A percentile compares a stretch with the other conserved stretches of the same genome.
Conservation (phyloP, 2,888 invertebrate species). For the Andrena haemorrhoa region DNA sequence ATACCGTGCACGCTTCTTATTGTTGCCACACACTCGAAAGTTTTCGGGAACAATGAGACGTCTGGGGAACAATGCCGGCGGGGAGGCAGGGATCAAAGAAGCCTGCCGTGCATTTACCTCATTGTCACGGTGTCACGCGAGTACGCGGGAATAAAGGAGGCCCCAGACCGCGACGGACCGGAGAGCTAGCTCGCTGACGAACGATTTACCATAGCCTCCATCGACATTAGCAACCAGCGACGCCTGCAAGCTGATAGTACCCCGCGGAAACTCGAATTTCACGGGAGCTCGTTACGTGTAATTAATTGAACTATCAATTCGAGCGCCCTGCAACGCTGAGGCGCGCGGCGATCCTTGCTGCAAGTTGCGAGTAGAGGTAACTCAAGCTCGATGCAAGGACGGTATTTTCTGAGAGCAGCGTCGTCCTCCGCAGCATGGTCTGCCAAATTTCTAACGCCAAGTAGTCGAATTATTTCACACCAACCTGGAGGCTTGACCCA, state of each 20-base stretch:
- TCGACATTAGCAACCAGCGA: slow-evolving; percentile 5
- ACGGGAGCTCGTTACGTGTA: slow-evolving; percentile 4
- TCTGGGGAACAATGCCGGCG: slow-evolving; percentile 49
- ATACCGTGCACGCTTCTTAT: slow-evolving; percentile 56
- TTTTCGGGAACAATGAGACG: slow-evolving; percentile 59
- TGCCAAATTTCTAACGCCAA: too few species aligned
- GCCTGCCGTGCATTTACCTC: slow-evolving; percentile 53
- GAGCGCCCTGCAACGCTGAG: background rate
- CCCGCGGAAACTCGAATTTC: slow-evolving; percentile 9
- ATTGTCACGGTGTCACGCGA: slow-evolving; percentile 65
- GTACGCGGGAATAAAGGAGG: slow-evolving; percentile 50
- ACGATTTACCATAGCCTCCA: slow-evolving; percentile 32
- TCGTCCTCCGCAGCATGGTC: too few species aligned
- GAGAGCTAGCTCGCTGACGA: slow-evolving; percentile 34
- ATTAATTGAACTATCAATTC: slow-evolving; percentile 22
- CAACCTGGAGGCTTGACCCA: too few species aligned
- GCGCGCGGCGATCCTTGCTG: background rate
- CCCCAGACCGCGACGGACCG: slow-evolving; percentile 29
- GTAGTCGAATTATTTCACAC: too few species aligned
- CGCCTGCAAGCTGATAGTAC: slow-evolving; percentile 9
- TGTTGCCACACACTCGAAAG: slow-evolving; percentile 59
- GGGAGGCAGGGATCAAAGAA: slow-evolving; percentile 52
- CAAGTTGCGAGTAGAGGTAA: background rate
- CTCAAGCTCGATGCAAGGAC: background rate
- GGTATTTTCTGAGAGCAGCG: background rate